Base-by-base conservation (phyloP, 2,797 vertebrate species). In the Lophotriccus pileatus region DNA sequence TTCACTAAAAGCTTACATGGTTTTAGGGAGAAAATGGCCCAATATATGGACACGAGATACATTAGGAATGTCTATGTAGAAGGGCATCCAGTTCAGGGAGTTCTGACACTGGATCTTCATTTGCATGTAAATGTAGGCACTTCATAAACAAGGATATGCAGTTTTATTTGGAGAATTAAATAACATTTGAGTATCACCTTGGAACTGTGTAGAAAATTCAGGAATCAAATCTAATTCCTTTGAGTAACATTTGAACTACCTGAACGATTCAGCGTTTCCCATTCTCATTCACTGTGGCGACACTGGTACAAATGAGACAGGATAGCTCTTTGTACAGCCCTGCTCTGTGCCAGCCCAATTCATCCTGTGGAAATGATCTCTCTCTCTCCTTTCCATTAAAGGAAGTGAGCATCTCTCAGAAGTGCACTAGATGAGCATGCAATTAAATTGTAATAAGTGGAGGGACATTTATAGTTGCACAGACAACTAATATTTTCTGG, bases 391-490 rank as follows among this genome's bases (percentile, higher is more conserved):
- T 41, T 63, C 22, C 34, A 10, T 59, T 84, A 77, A 73, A 63
- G 23, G 37, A 82, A 69, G 55, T 2, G 3, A 73, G 12, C 28
- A 18, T 66, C 30, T 94, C 67, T 90, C 72, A 64, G 32, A 86
- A 74, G 34, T 53, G 36, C 32, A 28, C 15, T 84, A 30, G 43
- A 53, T 79, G 49, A 69, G 15, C 19, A 14, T 9, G 15, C 64
- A 74, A 83, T 82, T 84, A 63, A 84, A 77, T 49, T 80, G 59
- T 25, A 64, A 2, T 92, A 90, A 67, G 20, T 74, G 22, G 30
- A 91, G 85, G 37, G 41, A 53, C 41, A 60, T 77, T 77, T 87
- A 30, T 27, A 58, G 56, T 44, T 94, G 41, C 30, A 49, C 9
- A 67, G 75, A 32, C 50, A 78, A 39, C 39, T 85, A 28, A 70